phyloP scores from a whole-genome alignment of 2,113 vertebrate genomes.

The Oncorhynchus tshawytscha region DNA sequence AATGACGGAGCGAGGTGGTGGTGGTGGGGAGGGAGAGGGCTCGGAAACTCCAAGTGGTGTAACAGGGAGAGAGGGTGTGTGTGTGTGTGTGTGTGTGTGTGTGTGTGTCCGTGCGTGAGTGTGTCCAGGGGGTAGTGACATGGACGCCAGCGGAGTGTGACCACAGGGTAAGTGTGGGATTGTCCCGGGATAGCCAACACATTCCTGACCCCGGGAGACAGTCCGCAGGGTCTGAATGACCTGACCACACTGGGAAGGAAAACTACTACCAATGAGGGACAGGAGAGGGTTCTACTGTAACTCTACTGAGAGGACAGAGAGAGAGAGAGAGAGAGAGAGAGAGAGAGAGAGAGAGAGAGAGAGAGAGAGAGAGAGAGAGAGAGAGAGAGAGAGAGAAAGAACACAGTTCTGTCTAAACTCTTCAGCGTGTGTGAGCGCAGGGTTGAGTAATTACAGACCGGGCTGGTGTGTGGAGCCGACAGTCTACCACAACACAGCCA shows the following conservation, averaged over 20 bases:
- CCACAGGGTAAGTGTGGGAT: slow-evolving; percentile 28
- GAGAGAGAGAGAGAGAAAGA: slow-evolving; percentile 19
- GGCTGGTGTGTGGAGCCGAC: slow-evolving; percentile 68
- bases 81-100: slow-evolving; percentile 22
- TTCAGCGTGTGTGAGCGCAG: slow-evolving; percentile 56
- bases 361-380: not conserved
- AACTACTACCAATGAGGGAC: slow-evolving; percentile 30
- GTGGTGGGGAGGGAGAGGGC: too few species aligned
- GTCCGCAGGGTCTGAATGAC: slow-evolving; percentile 53
- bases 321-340: too few species aligned
- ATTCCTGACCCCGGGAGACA: slow-evolving; percentile 64
- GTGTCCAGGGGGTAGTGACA: not conserved
- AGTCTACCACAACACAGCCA: slow-evolving; percentile 76
- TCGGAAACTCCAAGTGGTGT: too few species aligned
- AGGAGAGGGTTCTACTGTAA: not conserved
- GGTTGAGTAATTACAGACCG: slow-evolving; percentile 71
- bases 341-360: slow-evolving; percentile 38
- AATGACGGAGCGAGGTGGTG: too few species aligned
- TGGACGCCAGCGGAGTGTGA: slow-evolving; percentile 23
- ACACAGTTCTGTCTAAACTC: slow-evolving; percentile 54
- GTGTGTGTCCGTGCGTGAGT: slow-evolving; percentile 12
- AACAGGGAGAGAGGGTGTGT: not conserved
- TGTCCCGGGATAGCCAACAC: slow-evolving; percentile 36
- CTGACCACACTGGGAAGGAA: not conserved
- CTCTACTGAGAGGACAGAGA: not conserved